Base-by-base conservation (phyloP, 2,113 vertebrate genomes). In the Scalopus aquaticus region DNA sequence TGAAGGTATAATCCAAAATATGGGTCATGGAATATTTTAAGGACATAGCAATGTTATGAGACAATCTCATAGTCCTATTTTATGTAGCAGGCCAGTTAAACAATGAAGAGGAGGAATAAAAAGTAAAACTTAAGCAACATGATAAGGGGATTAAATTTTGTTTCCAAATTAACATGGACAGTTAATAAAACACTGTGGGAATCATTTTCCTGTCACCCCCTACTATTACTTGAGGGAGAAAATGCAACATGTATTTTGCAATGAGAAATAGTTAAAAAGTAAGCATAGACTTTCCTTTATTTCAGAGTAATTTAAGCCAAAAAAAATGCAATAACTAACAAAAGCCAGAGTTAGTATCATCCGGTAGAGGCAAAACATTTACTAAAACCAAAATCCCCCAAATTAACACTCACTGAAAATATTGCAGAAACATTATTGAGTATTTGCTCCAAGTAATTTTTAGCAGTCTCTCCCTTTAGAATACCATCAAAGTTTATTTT, bases 1-100 rank as follows among this genome's bases (percentile, higher is more conserved):
- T 95, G 49, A 95, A 86, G 30, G 24, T 69, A 62, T 70, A 91
- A 93, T 93, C 60, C 49, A 95, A 95, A 96, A 94, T 93, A 64
- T 69, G 84, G 87, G 85, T 93, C 94, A 91, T 93, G 74, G 86
- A 91, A 95, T 95, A 46, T 42, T 85, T 78, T 94, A 93, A 94
- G 83, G 69, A n/a, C 51, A 94, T 87, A 91, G 32, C 49, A 80
- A 88, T 87, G 79, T 81, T 95, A 78, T 92, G 78, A 96, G 94
- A 91, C 30, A 94, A 90, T 46, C 51, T 93, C 83, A 65, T 17
- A 91, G 35, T 80, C 17, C 39, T 90, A 37, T 72, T 84, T 93
- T 80, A 32, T 95, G 4, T 73, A 86, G 67, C 16, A 94, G 62
- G n/a, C n/a, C 74, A 83, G 64, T 96, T 81, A 82, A 95, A 91